Percentiles rank a stretch among this genome's conserved stretches.
Evolutionary conservation across 2,888 invertebrate genomes (phyloP).

Genomic region (Nezara viridula): DNA sequence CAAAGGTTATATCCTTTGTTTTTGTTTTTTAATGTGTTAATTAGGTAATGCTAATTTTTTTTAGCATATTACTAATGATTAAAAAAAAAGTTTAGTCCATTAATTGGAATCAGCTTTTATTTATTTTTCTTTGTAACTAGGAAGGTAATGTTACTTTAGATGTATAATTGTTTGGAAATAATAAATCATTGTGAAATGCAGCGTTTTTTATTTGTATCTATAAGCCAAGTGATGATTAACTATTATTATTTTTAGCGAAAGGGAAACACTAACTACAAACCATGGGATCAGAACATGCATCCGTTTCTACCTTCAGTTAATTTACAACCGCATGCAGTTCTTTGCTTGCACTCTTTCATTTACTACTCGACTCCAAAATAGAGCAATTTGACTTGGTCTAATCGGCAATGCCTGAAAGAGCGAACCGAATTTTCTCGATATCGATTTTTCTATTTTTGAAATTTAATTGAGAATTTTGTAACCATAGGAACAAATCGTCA

Average conservation of each 20-base stretch:
- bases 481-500: background rate
- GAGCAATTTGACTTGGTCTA: background rate
- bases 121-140: too few species aligned
- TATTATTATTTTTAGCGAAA: background rate
- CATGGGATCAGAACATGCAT: background rate
- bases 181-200: too few species aligned
- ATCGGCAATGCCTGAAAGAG: background rate
- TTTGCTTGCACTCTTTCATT: background rate
- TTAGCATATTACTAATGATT: too few species aligned
- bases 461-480: background rate
- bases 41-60: too few species aligned
- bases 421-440: background rate
- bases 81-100: too few species aligned
- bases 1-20: too few species aligned
- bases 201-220: too few species aligned
- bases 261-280: background rate
- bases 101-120: too few species aligned
- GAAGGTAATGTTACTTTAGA: too few species aligned
- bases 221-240: background rate
- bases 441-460: background rate
- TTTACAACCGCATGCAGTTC: background rate
- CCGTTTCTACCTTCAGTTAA: too few species aligned
- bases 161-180: too few species aligned
- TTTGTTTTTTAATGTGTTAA: too few species aligned
- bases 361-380: background rate